Percentiles rank a stretch among this genome's conserved stretches.
Conservation (phyloP, 1,140 invertebrate genomes). For the Drosophila mayri region DNA sequence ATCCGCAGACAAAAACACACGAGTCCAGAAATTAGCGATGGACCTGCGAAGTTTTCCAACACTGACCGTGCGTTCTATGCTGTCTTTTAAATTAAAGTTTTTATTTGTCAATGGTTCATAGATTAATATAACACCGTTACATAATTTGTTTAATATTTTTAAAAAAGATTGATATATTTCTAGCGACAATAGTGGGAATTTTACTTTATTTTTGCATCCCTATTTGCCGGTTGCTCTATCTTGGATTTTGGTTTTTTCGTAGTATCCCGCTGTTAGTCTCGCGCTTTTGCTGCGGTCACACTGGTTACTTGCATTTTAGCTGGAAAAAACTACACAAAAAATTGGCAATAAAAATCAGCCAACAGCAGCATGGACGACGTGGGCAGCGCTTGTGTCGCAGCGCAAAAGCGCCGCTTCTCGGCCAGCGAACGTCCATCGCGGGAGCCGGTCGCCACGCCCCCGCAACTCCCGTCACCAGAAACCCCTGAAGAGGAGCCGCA, state of each 20-base stretch:
- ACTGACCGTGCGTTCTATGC: neutral
- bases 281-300: constrained; percentile 20
- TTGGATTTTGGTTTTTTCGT: neutral
- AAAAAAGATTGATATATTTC: neutral
- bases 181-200: neutral
- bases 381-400: constrained; percentile 51
- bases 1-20: constrained; percentile 45
- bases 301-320: constrained; percentile 41
- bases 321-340: constrained; percentile 43
- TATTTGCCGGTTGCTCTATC: neutral
- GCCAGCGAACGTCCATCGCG: constrained; percentile 29
- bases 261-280: neutral
- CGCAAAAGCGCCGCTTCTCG: constrained; percentile 70
- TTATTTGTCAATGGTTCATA: neutral
- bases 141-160: neutral
- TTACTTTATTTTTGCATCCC: neutral
- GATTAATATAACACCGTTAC: neutral
- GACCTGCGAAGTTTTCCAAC: constrained; percentile 2
- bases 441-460: constrained; percentile 13
- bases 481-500: constrained; percentile 28
- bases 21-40: constrained; percentile 36
- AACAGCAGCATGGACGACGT: constrained; percentile 56
- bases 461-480: constrained; percentile 5
- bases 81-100: neutral
- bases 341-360: constrained; percentile 33